Percentiles rank a stretch among this genome's conserved stretches.
Conservation (phyloP, 2,797 vertebrate genomes). For the Oophaga sylvatica region DNA sequence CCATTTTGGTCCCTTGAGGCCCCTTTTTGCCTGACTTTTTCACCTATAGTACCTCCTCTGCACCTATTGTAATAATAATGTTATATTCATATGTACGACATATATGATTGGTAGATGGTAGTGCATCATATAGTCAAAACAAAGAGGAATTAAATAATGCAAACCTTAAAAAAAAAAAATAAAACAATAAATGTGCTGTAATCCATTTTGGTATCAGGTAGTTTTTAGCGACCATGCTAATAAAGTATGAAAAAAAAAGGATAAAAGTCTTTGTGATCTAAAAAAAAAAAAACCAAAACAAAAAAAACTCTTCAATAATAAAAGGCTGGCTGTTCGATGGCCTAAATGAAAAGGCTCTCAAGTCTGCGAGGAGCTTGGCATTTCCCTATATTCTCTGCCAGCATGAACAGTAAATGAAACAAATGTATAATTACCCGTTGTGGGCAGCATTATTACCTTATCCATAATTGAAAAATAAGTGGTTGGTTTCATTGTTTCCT, state of each 20-base stretch:
- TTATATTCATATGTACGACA: too few species aligned
- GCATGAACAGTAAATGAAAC: constrained; percentile 45
- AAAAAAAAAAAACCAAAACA: too few species aligned
- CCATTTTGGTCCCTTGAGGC: too few species aligned
- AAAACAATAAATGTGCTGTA: not conserved
- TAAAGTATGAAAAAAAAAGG: constrained; percentile 6
- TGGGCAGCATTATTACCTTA: constrained; percentile 52
- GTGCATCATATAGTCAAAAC: too few species aligned
- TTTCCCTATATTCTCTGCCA: constrained; percentile 19
- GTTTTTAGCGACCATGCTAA: not conserved
- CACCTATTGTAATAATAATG: too few species aligned
- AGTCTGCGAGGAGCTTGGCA: not conserved
- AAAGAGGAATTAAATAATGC: too few species aligned
- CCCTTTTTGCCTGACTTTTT: too few species aligned
- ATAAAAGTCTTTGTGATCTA: not conserved
- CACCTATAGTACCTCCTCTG: too few species aligned
- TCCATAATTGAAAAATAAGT: constrained; percentile 55
- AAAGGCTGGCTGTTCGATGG: not conserved
- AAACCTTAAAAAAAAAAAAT: too few species aligned
- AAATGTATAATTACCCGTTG: constrained; percentile 44
- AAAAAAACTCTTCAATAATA: not conserved
- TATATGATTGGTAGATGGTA: too few species aligned
- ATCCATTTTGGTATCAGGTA: not conserved
- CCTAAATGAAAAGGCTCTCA: constrained; percentile 22
- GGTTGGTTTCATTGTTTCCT: constrained; percentile 41